Percentiles rank a stretch among this genome's conserved stretches.
phyloP scores from a whole-genome alignment of 1,140 invertebrate species.

The Formica exsecta region DNA sequence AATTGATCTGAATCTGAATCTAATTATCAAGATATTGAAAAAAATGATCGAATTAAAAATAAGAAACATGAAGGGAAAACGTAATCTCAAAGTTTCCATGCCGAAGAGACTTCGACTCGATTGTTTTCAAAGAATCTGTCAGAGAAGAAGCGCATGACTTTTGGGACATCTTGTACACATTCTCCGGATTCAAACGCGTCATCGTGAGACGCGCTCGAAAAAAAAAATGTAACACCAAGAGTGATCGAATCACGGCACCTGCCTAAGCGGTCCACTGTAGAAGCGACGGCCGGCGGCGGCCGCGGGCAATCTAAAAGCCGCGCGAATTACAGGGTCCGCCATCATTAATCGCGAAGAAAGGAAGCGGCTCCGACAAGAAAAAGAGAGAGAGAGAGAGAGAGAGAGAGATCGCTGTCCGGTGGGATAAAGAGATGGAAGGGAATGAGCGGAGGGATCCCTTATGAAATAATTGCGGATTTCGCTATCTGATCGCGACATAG shows the following conservation, averaged over 20 bases:
- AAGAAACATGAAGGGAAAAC: not conserved
- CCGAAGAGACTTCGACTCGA: not conserved
- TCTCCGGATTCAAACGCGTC: constrained; percentile 8
- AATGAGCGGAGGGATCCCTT: constrained; percentile 30
- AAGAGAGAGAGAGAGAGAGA: not conserved
- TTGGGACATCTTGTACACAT: constrained; percentile 6
- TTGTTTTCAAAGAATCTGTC: not conserved
- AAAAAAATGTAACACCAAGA: constrained; percentile 51
- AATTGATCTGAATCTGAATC: not conserved
- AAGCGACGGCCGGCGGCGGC: constrained; percentile 50
- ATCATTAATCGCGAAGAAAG: constrained; percentile 68
- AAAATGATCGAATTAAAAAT: not conserved
- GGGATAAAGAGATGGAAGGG: not conserved
- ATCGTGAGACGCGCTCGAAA: constrained; percentile 25
- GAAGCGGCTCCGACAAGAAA: constrained; percentile 15
- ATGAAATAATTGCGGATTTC: constrained; percentile 73
- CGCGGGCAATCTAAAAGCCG: constrained; percentile 73
- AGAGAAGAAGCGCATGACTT: not conserved
- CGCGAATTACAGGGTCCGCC: constrained; percentile 73
- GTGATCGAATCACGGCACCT: constrained; percentile 74
- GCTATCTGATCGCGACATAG: constrained; percentile 67
- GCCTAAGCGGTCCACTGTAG: constrained; percentile 55
- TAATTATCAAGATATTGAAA: not conserved
- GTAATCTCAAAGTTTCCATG: not conserved
- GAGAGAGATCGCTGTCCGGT: not conserved